Base-by-base conservation (phyloP, 1,140 invertebrate species). In the Dreissena polymorpha region DNA sequence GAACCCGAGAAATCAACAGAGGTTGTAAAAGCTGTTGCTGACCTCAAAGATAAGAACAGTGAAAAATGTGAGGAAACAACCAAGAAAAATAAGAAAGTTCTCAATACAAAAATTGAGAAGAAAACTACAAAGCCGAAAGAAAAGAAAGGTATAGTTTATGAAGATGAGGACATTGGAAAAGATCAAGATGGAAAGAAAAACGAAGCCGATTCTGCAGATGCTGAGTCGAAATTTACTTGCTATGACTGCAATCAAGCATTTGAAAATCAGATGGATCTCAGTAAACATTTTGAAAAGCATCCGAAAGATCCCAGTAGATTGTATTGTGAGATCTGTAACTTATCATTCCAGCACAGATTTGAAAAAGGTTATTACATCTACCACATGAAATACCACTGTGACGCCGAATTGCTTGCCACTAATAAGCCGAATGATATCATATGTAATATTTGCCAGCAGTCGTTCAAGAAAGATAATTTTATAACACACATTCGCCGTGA, bases 351-450 rank as follows among this genome's bases (percentile, higher is more conserved):
- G 10, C 7, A n/a, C 13, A 81, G 71, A 67, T n/a, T 60, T 60
- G 78, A 81, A 39, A 81, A 81, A 25, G 78, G 78, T 23, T 81
- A 81, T 29, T 81, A 81, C 29, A 81, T 81, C 12, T 81, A 81
- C 63, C 78, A 81, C 25, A 81, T 81, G 78, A 81, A 81, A 65
- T 73, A 81, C 50, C 78, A 81, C 23, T 63, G 60, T 23, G 69
- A 73, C 18, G n/a, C 55, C 51, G 78, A 81, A 21, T 39, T 81
- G 21, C 27, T 51, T 16, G n/a, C 53, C 10, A 25, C 70, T 7
- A 67, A 63, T 25, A 14, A 49, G 13, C 78, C 78, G 51, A 14
- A 68, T 18, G 39, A 81, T 23, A 14, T 81, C 29, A 16, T 21
- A 10, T 81, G 78, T 71, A 64, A 63, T 29, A 63, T 81, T 64